Percentiles rank a stretch among this genome's conserved stretches.
phyloP scores from a whole-genome alignment of 1,140 invertebrate genomes.

The Lepidurus arcticus region DNA sequence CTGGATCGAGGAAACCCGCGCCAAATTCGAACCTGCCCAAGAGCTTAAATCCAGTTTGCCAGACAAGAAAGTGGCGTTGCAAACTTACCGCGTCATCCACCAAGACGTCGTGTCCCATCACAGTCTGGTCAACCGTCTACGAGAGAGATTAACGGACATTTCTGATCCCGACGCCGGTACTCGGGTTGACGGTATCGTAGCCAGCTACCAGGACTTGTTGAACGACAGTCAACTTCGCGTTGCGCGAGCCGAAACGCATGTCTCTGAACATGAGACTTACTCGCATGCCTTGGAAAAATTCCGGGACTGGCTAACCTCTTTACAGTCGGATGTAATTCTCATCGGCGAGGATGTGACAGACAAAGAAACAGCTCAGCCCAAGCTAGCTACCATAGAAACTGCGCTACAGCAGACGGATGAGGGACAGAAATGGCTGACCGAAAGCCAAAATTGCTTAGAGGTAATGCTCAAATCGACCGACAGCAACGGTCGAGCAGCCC shows the following conservation, averaged over 20 bases:
- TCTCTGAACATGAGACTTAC: slow-evolving; percentile 74
- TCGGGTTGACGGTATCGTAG: slow-evolving; percentile 61
- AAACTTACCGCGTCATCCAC: slow-evolving; percentile 63
- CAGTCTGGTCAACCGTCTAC: slow-evolving; percentile 67
- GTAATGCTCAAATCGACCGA: slow-evolving; percentile 71
- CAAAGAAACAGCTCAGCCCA: slow-evolving; percentile 65
- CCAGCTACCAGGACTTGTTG: slow-evolving; percentile 61
- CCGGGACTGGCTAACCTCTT: slow-evolving; percentile 63
- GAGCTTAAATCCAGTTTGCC: slow-evolving; percentile 63
- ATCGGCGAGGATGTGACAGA: slow-evolving; percentile 61
- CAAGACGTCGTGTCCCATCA: slow-evolving; percentile 78
- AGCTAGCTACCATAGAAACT: slow-evolving; percentile 66
- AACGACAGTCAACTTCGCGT: slow-evolving; percentile 63
- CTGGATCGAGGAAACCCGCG: slow-evolving; percentile 68
- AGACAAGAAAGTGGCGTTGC: slow-evolving; percentile 77
- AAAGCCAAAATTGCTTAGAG: slow-evolving; percentile 63
- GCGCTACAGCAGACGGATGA: slow-evolving; percentile 64
- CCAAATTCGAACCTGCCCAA: slow-evolving; percentile 49
- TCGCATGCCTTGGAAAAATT: slow-evolving; percentile 67
- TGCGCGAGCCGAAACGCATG: slow-evolving; percentile 60
- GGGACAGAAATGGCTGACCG: slow-evolving; percentile 63
- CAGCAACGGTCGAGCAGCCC: slow-evolving; percentile 58
- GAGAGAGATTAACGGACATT: slow-evolving; percentile 64
- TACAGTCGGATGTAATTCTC: slow-evolving; percentile 61
- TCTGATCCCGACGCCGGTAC: slow-evolving; percentile 67